phyloP scores from a whole-genome alignment of 2,888 invertebrate species.

The Epinotia ramella region DNA sequence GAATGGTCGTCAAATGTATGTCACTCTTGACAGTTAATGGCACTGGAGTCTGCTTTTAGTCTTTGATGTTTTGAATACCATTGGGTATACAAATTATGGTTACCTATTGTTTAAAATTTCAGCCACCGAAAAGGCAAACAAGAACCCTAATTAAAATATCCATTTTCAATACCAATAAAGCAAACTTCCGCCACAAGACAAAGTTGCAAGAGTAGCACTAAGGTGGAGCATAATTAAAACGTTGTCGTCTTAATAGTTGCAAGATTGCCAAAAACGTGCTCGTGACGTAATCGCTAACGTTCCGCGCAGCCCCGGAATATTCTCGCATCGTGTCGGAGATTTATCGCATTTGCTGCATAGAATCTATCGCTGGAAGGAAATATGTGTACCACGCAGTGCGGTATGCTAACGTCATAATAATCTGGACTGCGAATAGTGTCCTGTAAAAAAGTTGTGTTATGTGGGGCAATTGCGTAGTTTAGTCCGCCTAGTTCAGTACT shows the following conservation, averaged over 20 bases:
- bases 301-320: constrained; percentile 36
- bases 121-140: too few species aligned
- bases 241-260: constrained; percentile 33
- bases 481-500: too few species aligned
- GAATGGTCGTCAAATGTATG: too few species aligned
- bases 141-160: neutral
- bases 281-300: constrained; percentile 41
- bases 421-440: neutral
- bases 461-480: too few species aligned
- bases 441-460: neutral
- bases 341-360: constrained; percentile 30
- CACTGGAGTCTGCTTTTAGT: too few species aligned
- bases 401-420: neutral
- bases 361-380: constrained; percentile 25
- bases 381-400: neutral
- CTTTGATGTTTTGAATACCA: too few species aligned
- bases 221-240: constrained; percentile 33
- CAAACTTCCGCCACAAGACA: neutral
- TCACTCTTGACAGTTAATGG: too few species aligned
- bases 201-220: constrained; percentile 7
- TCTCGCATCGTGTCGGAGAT: constrained; percentile 35
- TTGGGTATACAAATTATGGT: too few species aligned
- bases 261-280: constrained; percentile 40
- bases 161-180: neutral
- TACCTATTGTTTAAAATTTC: too few species aligned